Evolutionary conservation across 1,140 invertebrate species (phyloP), one percentile per base, ranked within the genome.

Genomic region (Phymorhynchus buccinoides): DNA sequence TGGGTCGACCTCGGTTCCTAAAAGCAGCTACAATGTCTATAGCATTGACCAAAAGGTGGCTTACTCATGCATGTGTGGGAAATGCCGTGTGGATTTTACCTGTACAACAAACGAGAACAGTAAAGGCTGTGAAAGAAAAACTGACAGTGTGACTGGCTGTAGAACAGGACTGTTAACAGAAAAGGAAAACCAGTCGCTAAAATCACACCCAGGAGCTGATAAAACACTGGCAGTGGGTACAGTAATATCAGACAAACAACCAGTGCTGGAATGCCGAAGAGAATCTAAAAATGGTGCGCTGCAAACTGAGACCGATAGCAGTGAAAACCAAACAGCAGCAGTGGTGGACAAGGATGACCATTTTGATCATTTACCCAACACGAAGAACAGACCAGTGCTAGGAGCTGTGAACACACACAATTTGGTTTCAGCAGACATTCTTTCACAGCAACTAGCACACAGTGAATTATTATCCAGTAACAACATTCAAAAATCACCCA

Each of bases 21-120:
- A n/a, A n/a, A 41, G 81, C 37, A 71, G 81, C 66, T 62, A 44
- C 30, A 41, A 42, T 30, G 41, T 83, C 12, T 83, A 73, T 37
- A 2, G n/a, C 22, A 42, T 16, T 18, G 16, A 71, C 22, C 62
- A 68, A 44, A 1, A 71, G 62, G 66, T 44, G n/a, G 66, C 41
- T 1, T 62, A 35, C 18, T 37, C 81, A 30, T 83, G 81, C 48
- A 83, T 83, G 81, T 83, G 81, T 44, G 81, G 81, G 1, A 16
- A 83, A 9, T 83, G 81, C 22, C 56, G 66, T 18, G 14, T 83
- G 30, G 6, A 39, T 35, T 32, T 41, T 66, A 12, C 18, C 56
- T 27, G 4, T 0, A 2, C 12, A 27, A 62, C 22, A 62, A 22
- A 22, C 0, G 22, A 1, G 56, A 27, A 12, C 22, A 22, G 56